Evolutionary conservation across 2,888 invertebrate species (phyloP).

Genomic region (Xestia rhomboidea): DNA sequence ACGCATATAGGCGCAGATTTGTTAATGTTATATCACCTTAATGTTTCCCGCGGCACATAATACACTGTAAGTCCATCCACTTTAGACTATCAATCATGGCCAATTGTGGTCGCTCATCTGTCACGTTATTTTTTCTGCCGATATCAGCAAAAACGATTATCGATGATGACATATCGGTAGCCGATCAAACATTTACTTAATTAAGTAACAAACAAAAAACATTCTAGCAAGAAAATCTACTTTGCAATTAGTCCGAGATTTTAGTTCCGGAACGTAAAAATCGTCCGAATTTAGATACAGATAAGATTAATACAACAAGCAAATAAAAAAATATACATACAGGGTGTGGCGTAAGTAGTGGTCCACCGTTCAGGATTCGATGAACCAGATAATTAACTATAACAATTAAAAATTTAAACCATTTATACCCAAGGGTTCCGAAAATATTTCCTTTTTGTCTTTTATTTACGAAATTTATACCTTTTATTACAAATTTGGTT

Average conservation of each 20-base stretch:
- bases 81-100: constrained; percentile 44
- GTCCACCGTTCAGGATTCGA: too few relatives aligned
- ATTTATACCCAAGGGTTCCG: too few relatives aligned
- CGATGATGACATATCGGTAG: constrained; percentile 49
- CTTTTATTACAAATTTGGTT: too few relatives aligned
- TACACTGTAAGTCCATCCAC: constrained; percentile 4
- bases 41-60: not conserved
- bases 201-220: constrained; percentile 26
- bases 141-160: constrained; percentile 48
- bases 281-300: not conserved
- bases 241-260: not conserved
- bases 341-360: too few relatives aligned
- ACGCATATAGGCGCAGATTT: not conserved
- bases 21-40: not conserved
- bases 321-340: too few relatives aligned
- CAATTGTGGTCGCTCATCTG: constrained; percentile 1
- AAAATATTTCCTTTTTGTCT: too few relatives aligned
- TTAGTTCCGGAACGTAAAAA: not conserved
- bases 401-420: too few relatives aligned
- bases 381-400: too few relatives aligned
- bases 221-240: not conserved
- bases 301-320: too few relatives aligned
- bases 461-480: too few relatives aligned
- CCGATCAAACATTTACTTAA: constrained; percentile 43
- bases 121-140: constrained; percentile 15